Percentiles rank a stretch among this genome's conserved stretches.
These are phyloP conservation scores for Cataglyphis altisquamis DNA, from an alignment of 2,888 invertebrate genomes.

Conservation along the genomic window DNA sequence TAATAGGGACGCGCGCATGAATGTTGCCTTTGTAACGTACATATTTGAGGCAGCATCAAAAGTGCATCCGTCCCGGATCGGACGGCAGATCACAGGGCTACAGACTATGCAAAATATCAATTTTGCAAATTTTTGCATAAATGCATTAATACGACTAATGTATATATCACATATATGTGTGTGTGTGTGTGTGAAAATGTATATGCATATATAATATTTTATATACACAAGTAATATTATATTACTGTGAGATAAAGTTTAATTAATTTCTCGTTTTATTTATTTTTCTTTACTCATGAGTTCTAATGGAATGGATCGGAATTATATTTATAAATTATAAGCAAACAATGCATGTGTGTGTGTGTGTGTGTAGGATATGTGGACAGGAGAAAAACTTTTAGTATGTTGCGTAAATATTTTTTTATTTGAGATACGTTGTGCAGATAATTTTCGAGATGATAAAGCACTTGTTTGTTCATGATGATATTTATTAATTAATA, in stretches of 20 bases:
- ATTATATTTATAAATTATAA: background rate
- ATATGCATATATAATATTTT: background rate
- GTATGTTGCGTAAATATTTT: constrained; percentile 1
- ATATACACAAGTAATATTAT: background rate
- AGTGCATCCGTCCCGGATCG: constrained; percentile 1
- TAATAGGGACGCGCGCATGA: constrained; percentile 64
- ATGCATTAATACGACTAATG: background rate
- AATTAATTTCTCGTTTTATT: constrained; percentile 16
- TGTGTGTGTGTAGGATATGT: background rate
- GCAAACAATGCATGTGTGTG: background rate
- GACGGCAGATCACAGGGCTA: background rate
- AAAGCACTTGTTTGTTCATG: background rate
- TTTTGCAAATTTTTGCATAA: background rate
- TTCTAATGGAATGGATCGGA: background rate
- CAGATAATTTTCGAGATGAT: background rate
- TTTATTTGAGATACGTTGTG: background rate
- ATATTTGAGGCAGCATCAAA: constrained; percentile 33
- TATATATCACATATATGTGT: background rate
- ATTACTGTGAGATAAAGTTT: background rate
- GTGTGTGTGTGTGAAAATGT: background rate
- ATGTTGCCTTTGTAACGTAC: constrained; percentile 36
- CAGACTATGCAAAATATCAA: background rate
- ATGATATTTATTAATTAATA: constrained; percentile 18
- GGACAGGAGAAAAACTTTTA: background rate
- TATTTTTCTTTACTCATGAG: background rate